These are phyloP conservation scores for Hirtodrosophila confusa DNA, from an alignment of 2,888 invertebrate genomes.

Conservation along the genomic window DNA sequence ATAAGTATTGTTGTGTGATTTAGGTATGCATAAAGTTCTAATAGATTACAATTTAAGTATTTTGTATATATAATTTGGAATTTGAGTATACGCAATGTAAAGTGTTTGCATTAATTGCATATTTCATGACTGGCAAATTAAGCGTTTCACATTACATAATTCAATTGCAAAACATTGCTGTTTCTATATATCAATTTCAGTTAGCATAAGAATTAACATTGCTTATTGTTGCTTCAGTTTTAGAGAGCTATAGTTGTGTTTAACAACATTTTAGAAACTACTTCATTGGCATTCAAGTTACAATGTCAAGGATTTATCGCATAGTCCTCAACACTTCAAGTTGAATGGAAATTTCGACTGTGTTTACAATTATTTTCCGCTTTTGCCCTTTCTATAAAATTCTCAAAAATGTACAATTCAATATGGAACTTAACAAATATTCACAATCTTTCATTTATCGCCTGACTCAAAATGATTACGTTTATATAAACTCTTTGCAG, in stretches of 20 bases:
- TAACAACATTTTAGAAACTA: no score
- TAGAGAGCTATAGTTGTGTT: slow-evolving; percentile 11
- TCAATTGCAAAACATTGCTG: slow-evolving; percentile 20
- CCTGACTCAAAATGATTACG: slow-evolving; percentile 35
- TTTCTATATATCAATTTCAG: slow-evolving; percentile 13
- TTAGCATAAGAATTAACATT: slow-evolving; percentile 6
- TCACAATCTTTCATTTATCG: slow-evolving; percentile 39
- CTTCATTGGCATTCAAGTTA: slow-evolving; percentile 17
- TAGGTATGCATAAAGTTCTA: slow-evolving; percentile 19
- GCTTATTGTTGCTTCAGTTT: not conserved
- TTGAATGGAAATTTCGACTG: not conserved
- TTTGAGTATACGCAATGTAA: slow-evolving; percentile 47
- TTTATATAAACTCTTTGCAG: slow-evolving; percentile 61
- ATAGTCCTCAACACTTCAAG: slow-evolving; percentile 20
- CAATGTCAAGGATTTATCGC: slow-evolving; percentile 8
- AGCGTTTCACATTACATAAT: slow-evolving; percentile 23
- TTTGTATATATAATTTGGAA: slow-evolving; percentile 63
- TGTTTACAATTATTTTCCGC: not conserved
- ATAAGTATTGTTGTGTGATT: slow-evolving; percentile 27
- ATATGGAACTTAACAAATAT: slow-evolving; percentile 27
- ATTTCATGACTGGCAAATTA: slow-evolving; percentile 50
- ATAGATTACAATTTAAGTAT: slow-evolving; percentile 17
- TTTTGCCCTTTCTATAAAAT: not conserved
- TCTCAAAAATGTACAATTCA: slow-evolving; percentile 13
- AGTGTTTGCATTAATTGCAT: slow-evolving; percentile 46